Base-by-base conservation (phyloP, 2,888 invertebrate genomes). In the Dryomyza anilis region DNA sequence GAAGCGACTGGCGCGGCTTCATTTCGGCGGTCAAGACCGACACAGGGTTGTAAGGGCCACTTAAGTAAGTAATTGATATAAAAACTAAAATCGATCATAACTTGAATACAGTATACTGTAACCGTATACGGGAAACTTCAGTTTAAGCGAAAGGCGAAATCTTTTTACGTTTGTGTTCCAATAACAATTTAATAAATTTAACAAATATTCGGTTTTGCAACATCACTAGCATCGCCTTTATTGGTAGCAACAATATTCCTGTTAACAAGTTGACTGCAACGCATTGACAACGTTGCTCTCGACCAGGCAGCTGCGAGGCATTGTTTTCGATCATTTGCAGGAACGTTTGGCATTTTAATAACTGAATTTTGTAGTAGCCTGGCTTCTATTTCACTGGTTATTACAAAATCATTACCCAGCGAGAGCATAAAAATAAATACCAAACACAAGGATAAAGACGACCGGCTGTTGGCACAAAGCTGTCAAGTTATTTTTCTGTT, bases 281-380 rank as follows among this genome's bases (percentile, higher is more conserved):
- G 55, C n/a, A 19, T 61, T 61, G 61, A 61, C 53, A 53, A n/a
- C n/a, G n/a, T n/a, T n/a, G n/a, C n/a, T 21, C 29, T 36, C 61
- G 23, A 53, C 27, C 29, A 53, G 21, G n/a, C 27, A 27, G 53
- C 58, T 52, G 23, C 43, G 29, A 61, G 61, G 61, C 43, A 52
- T 53, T 43, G 39, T 43, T 61, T 50, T 52, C 30, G 52, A 61
- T 61, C 43, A 55, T 36, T 55, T 36, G 27, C 50, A 12, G 33
- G 50, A 60, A 33, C 50, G 48, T 25, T 25, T 48, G 48, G 48
- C 59, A 59, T 19, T 19, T 46, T 45, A 46, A 29, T 46, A 58
- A 46, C 45, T 12, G 46, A 45, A 16, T 46, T 23, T 33, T 21
- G 39, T 52, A 12, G 52, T 16, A 45, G 58, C 21, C 12, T 5